Conservation (phyloP, 2,113 vertebrate species). For the Rhodinocichla rosea region DNA sequence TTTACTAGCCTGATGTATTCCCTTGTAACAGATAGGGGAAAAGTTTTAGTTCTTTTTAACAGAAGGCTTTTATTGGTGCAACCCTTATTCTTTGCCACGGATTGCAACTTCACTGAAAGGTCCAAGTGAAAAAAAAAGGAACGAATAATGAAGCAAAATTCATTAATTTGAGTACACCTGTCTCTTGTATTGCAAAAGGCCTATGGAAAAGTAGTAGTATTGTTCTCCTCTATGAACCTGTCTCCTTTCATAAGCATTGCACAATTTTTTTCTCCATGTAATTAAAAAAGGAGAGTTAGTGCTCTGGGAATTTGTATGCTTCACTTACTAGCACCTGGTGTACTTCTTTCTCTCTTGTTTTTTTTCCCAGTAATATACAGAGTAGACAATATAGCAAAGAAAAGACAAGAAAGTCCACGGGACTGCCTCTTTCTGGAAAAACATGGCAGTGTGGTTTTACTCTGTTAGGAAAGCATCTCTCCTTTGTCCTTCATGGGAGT, state of each 20-base stretch:
- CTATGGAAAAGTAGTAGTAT: background rate
- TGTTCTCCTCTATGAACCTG: background rate
- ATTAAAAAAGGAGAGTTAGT: background rate
- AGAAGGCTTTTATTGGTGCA: conserved; percentile 10
- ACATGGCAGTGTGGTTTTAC: background rate
- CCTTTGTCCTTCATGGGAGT: background rate
- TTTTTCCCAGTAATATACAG: background rate
- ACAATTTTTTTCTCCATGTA: background rate
- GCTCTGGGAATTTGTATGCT: background rate
- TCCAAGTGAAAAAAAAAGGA: background rate
- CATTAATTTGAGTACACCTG: background rate
- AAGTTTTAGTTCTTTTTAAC: background rate
- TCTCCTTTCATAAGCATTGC: background rate
- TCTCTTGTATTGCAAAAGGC: background rate
- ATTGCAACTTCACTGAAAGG: conserved; percentile 9
- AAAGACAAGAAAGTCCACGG: background rate
- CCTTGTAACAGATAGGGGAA: background rate
- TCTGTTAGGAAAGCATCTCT: background rate
- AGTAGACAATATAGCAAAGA: background rate
- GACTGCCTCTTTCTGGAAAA: background rate
- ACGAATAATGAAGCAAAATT: background rate
- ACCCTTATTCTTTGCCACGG: background rate
- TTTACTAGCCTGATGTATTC: background rate
- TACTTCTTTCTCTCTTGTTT: background rate
- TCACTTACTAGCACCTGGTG: conserved; percentile 22